Evolutionary conservation across 2,888 invertebrate species (phyloP).

Genomic region (Nemurella pictetii): DNA sequence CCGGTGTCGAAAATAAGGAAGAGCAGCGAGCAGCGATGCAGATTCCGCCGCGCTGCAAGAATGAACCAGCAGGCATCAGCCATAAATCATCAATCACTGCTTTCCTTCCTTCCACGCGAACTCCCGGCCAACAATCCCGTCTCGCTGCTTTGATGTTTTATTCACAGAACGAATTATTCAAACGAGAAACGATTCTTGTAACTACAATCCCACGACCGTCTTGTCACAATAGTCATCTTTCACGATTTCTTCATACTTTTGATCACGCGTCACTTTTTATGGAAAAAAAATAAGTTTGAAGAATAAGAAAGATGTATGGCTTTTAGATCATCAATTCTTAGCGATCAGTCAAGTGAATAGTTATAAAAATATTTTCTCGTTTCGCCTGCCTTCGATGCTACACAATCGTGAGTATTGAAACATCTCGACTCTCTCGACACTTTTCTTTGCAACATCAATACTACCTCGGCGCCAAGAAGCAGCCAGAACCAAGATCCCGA

Average conservation of each 20-base stretch:
- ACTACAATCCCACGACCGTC: slow-evolving; percentile 13
- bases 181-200: not conserved
- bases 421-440: not conserved
- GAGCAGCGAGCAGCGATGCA: too few species aligned
- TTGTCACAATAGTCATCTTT: slow-evolving; percentile 27
- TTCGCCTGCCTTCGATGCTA: not conserved
- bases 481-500: not conserved
- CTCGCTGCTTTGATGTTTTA: not conserved
- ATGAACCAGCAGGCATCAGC: not conserved
- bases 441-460: not conserved
- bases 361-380: not conserved
- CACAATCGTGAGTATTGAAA: not conserved
- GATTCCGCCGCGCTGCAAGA: too few species aligned
- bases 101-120: not conserved
- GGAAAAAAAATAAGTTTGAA: not conserved
- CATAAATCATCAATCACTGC: not conserved
- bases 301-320: slow-evolving; percentile 16
- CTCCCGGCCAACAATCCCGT: not conserved
- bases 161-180: slow-evolving; percentile 24
- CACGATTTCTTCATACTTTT: slow-evolving; percentile 11
- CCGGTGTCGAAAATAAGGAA: too few species aligned
- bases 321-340: slow-evolving; percentile 28
- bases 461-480: not conserved
- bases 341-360: slow-evolving; percentile 16
- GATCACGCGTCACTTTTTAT: slow-evolving; percentile 20